These are phyloP conservation scores for Eupithecia exiguata DNA, from an alignment of 2,888 invertebrate species.

Conservation along the genomic window DNA sequence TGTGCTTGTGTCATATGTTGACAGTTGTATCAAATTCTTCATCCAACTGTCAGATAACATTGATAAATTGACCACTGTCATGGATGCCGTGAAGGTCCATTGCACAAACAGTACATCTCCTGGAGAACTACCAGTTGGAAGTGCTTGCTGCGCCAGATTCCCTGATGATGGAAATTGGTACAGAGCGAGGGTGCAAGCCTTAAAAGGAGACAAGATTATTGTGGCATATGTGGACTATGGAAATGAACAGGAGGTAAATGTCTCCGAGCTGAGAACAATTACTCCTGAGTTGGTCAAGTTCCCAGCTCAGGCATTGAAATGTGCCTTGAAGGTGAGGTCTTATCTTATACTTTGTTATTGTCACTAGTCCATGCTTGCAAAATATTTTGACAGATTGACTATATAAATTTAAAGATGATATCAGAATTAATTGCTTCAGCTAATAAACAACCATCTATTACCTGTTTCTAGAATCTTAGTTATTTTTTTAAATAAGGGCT, in stretches of 20 bases:
- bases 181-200: slow-evolving; percentile 89
- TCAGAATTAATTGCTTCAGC: neutral
- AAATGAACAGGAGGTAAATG: slow-evolving; percentile 91
- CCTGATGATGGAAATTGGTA: slow-evolving; percentile 94
- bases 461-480: neutral
- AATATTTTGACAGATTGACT: neutral
- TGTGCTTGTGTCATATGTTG: slow-evolving; percentile 86
- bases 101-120: slow-evolving; percentile 81
- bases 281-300: slow-evolving; percentile 86
- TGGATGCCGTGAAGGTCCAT: slow-evolving; percentile 86
- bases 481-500: neutral
- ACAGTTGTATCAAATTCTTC: slow-evolving; percentile 89
- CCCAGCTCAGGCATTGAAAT: slow-evolving; percentile 90
- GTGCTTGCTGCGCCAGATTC: slow-evolving; percentile 92
- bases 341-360: slow-evolving; percentile 1
- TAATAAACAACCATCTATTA: neutral
- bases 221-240: slow-evolving; percentile 98
- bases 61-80: slow-evolving; percentile 85
- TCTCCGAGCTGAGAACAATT: slow-evolving; percentile 85
- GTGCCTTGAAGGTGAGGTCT: slow-evolving; percentile 85
- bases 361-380: neutral
- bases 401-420: neutral
- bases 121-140: slow-evolving; percentile 81
- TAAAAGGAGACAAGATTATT: slow-evolving; percentile 83
- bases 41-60: slow-evolving; percentile 87